Base-by-base conservation (phyloP, 2,113 vertebrate species). In the Anguilla rostrata region DNA sequence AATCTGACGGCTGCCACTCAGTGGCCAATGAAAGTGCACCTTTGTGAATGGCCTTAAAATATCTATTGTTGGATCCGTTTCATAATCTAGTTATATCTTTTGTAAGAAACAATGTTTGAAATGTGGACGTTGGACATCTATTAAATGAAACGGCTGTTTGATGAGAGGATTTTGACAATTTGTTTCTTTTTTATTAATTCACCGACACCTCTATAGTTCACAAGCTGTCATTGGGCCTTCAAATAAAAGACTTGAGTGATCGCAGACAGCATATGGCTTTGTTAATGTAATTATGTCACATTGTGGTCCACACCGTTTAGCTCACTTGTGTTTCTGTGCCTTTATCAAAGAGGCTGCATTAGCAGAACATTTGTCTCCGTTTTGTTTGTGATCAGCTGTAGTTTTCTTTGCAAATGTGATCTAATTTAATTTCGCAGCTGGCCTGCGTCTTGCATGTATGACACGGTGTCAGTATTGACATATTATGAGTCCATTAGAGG, bases 181-280 rank as follows among this genome's bases (percentile, higher is more conserved):
- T 53, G 39, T 1, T 26, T 43, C 49, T 12, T 66, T 49, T 34
- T 53, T 78, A 60, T 86, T 41, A 82, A 40, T 83, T 88, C 53
- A 75, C 60, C 20, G 49, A 53, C 12, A 46, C 34, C 39, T 40
- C 78, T 40, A 71, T 75, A 86, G 43, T 39, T 75, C 75, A 82
- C 56, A 78, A 80, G 84, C 71, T 43, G 83, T 82, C 20, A 66
- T 84, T 40, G 87, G 60, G 84, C 83, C 43, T 41, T 78, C 53
- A 41, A 49, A 49, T 82, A 71, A 87, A 89, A 78, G 82, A 83
- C 15, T 49, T 15, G 81, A 86, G 87, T 89, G 85, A 83, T 88
- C 22, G 87, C 66, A 85, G 88, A 82, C 78, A 16, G 66, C 85
- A 90, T 90, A 90, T 84, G 87, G 88, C 34, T 39, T 63, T 89